Conservation (phyloP, 2,113 vertebrate genomes). For the Equus quagga region DNA sequence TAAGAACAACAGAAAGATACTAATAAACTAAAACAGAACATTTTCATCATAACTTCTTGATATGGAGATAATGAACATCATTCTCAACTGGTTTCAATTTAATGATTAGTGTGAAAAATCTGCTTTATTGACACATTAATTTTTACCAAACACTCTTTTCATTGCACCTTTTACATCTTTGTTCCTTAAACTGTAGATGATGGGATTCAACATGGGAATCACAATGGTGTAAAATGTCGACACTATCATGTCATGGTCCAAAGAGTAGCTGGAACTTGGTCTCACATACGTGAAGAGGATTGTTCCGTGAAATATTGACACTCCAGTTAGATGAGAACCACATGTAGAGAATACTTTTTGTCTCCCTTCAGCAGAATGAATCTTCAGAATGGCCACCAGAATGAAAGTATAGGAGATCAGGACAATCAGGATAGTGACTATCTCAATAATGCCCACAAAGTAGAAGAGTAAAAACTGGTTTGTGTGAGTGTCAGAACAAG, state of each 20-base stretch:
- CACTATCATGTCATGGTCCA: neutral
- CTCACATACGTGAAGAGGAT: conserved; percentile 54
- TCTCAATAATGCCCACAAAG: conserved; percentile 17
- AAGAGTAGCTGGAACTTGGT: neutral
- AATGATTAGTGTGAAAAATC: neutral
- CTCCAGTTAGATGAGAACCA: conserved; percentile 47
- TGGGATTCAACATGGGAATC: conserved; percentile 57
- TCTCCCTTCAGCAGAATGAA: conserved; percentile 31
- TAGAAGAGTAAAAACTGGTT: conserved; percentile 66
- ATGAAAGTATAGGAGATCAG: conserved; percentile 65
- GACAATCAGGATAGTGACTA: conserved; percentile 57
- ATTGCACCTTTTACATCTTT: conserved; percentile 52
- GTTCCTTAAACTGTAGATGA: conserved; percentile 63
- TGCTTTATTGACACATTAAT: neutral
- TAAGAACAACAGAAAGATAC: neutral
- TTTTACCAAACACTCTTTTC: neutral
- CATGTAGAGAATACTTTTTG: conserved; percentile 57
- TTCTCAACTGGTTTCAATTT: too few relatives aligned
- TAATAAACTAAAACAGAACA: neutral
- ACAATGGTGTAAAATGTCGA: conserved; percentile 53
- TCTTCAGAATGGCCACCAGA: neutral
- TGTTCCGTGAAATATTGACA: conserved; percentile 26
- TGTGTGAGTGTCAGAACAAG: conserved; percentile 49
- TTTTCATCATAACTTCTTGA: too few relatives aligned
- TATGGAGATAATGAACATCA: too few relatives aligned